Conservation (phyloP, 1,140 invertebrate genomes). For the Temnothorax curvispinosus region DNA sequence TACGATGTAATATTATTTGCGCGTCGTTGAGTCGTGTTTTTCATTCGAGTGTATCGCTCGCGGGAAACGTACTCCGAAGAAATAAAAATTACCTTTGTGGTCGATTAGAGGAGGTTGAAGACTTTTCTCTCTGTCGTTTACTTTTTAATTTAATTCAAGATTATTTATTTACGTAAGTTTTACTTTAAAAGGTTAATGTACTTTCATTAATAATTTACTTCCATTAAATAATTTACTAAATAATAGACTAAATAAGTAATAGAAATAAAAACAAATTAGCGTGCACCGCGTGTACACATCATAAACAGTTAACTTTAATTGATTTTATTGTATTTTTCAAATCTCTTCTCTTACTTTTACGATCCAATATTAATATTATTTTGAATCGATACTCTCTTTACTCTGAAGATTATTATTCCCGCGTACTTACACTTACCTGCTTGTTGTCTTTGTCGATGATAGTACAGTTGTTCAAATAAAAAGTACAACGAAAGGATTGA, state of each 20-base stretch:
- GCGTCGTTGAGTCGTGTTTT: slow-evolving; percentile 1
- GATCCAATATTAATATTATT: neutral
- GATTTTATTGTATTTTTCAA: neutral
- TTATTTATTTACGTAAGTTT: neutral
- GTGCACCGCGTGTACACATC: too few species aligned
- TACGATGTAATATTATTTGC: slow-evolving; percentile 17
- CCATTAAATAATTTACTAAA: neutral
- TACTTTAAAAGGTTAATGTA: too few species aligned
- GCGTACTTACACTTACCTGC: neutral
- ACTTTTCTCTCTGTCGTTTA: neutral
- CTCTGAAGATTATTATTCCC: neutral
- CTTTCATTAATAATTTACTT: too few species aligned
- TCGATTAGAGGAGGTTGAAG: neutral
- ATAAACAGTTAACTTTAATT: neutral
- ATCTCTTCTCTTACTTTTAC: neutral
- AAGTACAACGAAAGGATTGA: neutral
- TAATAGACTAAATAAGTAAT: neutral
- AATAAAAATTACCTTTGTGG: neutral
- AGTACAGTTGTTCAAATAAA: neutral
- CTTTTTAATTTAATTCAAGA: neutral
- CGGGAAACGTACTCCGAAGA: neutral
- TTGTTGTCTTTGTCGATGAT: neutral
- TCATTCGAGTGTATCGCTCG: neutral
- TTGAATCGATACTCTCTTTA: neutral
- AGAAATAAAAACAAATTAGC: neutral